A percentile compares a stretch with the other conserved stretches of the same genome.
These are phyloP conservation scores for Tetragonula clypearis DNA, from an alignment of 1,140 invertebrate genomes.

Conservation along the genomic window DNA sequence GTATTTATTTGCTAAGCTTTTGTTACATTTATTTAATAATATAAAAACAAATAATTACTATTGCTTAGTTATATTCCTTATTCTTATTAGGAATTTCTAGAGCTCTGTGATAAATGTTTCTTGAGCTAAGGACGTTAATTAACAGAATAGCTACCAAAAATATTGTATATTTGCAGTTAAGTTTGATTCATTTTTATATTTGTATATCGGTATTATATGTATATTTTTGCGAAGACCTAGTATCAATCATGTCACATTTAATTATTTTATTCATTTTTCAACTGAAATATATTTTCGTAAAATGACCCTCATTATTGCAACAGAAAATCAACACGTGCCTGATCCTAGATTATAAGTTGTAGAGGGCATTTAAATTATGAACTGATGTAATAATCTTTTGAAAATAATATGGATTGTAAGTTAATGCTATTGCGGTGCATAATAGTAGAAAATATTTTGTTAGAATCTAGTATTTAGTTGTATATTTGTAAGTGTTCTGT, in stretches of 20 bases:
- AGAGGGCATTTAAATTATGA: constrained; percentile 60
- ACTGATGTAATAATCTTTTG: constrained; percentile 49
- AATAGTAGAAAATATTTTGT: constrained; percentile 33
- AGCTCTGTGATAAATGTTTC: constrained; percentile 25
- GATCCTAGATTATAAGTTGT: constrained; percentile 65
- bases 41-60: constrained; percentile 23
- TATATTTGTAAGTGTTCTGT: constrained; percentile 14
- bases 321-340: constrained; percentile 63
- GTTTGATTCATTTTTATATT: constrained; percentile 68
- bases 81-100: constrained; percentile 23
- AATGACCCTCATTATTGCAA: constrained; percentile 44
- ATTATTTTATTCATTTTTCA: constrained; percentile 44
- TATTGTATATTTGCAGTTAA: constrained; percentile 68
- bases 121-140: constrained; percentile 36
- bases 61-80: constrained; percentile 24
- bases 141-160: constrained; percentile 56
- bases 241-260: constrained; percentile 27
- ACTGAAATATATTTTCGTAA: constrained; percentile 24
- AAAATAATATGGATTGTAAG: constrained; percentile 47
- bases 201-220: constrained; percentile 58
- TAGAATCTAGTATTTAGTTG: constrained; percentile 15
- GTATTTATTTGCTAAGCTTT: constrained; percentile 54
- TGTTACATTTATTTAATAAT: constrained; percentile 40
- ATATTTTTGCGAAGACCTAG: constrained; percentile 50
- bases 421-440: constrained; percentile 38